Conservation (phyloP, 2,797 vertebrate genomes). For the Poecilia gillii region DNA sequence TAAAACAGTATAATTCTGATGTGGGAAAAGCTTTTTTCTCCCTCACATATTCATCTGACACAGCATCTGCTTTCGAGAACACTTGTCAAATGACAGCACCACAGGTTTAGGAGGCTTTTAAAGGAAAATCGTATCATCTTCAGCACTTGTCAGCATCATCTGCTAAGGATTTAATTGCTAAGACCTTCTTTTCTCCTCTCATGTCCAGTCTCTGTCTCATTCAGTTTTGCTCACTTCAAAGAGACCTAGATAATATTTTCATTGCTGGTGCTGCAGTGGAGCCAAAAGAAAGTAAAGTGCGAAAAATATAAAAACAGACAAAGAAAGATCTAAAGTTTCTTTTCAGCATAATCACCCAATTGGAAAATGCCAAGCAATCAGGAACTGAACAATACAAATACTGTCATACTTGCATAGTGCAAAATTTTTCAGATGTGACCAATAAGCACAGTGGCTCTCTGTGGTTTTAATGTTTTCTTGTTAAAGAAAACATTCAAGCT, state of each 20-base stretch:
- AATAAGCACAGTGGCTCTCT: background rate
- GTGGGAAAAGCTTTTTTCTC: background rate
- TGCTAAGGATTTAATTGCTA: conserved; percentile 61
- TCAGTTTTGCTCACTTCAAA: conserved; percentile 51
- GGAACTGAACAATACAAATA: conserved; percentile 3
- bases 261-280: conserved; percentile 12
- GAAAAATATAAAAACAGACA: conserved; percentile 26
- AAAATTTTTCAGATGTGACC: conserved; percentile 34
- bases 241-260: conserved; percentile 37
- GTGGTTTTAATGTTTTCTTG: conserved; percentile 15
- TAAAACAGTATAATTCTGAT: background rate
- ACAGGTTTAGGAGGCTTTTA: conserved; percentile 27
- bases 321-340: conserved; percentile 5
- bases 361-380: conserved; percentile 45
- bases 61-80: conserved; percentile 6
- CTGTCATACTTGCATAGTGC: conserved; percentile 3
- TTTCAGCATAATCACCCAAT: conserved; percentile 33
- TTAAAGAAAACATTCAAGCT: too few species aligned
- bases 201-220: conserved; percentile 29
- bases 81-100: conserved; percentile 34
- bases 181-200: conserved; percentile 11
- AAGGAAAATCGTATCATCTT: conserved; percentile 55
- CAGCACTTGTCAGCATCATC: conserved; percentile 52
- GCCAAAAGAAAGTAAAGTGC: background rate
- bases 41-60: conserved; percentile 12